These are phyloP conservation scores for Mesorhabditis belari DNA, from an alignment of 2,888 invertebrate genomes.

Conservation along the genomic window DNA sequence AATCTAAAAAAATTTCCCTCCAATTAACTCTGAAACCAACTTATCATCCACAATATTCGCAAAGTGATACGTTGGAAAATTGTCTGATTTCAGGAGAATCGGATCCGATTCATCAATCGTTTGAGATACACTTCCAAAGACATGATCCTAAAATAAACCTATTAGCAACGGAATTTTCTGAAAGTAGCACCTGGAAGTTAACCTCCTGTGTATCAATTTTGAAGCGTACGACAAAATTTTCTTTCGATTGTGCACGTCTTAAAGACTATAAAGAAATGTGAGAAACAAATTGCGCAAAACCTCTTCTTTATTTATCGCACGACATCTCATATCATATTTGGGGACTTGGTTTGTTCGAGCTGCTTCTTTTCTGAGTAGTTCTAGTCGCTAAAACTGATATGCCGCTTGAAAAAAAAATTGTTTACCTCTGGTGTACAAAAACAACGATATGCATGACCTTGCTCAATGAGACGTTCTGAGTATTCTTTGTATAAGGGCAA, in stretches of 20 bases:
- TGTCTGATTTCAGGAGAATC: constrained; percentile 80
- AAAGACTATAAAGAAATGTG: background rate
- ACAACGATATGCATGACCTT: constrained; percentile 52
- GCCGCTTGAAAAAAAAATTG: background rate
- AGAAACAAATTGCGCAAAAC: background rate
- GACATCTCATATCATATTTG: constrained; percentile 72
- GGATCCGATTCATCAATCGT: constrained; percentile 82
- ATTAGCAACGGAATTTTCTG: too few relatives aligned
- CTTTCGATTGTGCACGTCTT: constrained; percentile 61
- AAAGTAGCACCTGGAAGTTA: constrained; percentile 20
- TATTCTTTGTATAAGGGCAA: constrained; percentile 69
- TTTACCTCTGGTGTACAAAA: constrained; percentile 45
- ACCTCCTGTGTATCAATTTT: constrained; percentile 56
- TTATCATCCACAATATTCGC: constrained; percentile 97
- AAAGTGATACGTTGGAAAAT: constrained; percentile 63
- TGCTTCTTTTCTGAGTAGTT: constrained; percentile 75
- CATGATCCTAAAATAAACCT: constrained; percentile 22
- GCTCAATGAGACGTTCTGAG: constrained; percentile 59
- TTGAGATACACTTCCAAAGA: constrained; percentile 33
- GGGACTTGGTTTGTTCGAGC: constrained; percentile 68
- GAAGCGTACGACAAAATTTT: constrained; percentile 72
- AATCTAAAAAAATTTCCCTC: constrained; percentile 46
- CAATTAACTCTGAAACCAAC: too few relatives aligned
- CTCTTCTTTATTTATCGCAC: constrained; percentile 2
- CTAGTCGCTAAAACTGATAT: constrained; percentile 62